Base-by-base conservation (phyloP, 2,888 invertebrate species). In the Dioctria rufipes region DNA sequence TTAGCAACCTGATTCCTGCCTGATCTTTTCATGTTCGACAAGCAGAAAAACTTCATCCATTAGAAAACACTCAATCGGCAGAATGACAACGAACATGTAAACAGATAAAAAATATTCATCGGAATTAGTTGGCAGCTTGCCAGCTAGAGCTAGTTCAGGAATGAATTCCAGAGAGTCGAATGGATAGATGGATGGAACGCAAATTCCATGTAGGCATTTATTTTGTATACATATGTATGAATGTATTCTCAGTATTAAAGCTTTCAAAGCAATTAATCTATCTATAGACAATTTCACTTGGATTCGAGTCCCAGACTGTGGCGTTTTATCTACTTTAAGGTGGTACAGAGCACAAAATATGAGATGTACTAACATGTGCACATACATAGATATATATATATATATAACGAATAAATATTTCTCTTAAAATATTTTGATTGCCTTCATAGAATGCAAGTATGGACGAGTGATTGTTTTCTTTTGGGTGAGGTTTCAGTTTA, bases 71-170 rank as follows among this genome's bases (percentile, higher is more conserved):
- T 13, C 25, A 25, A 73, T 73, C 73, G 73, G 58, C 73, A 73
- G 54, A 73, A 42, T 73, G 73, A 60, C 73, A 73, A n/a, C 42
- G 40, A 13, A 13, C 43, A 58, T 73, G 58, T 60, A 60, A 73
- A 73, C 60, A 73, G 73, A 73, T 73, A 73, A 73, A 73, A 73
- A 73, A 60, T 73, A 73, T 73, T 73, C 73, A 60, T 73, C 13
- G 60, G 73, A 73, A 73, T 58, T 73, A 73, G 73, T 60, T 73
- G 73, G 73, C 73, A 40, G 58, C 58, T 73, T 60, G 60, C 73
- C 73, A 73, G 60, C 58, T 58, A 58, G 58, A 13, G 54, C 60
- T 25, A 46, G 8, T 46, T 46, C 46, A 58, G 13, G 73, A 43
- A n/a, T 13, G 11, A 13, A 60, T 42, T 13, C 73, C n/a, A 11